phyloP scores from a whole-genome alignment of 2,888 invertebrate species.

The Sesamia inferens region DNA sequence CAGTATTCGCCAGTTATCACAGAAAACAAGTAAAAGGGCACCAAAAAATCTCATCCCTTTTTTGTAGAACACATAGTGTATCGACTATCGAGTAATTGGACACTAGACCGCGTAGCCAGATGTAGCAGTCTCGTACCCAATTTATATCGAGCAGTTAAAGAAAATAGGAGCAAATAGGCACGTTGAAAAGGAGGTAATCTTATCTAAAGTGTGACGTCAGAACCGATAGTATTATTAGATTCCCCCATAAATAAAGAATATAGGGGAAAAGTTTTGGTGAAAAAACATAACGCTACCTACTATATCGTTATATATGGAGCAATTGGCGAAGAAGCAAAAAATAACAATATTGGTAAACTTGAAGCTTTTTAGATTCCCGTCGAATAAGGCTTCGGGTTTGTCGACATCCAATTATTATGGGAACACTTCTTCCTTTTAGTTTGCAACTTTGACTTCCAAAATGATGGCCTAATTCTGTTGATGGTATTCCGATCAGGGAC shows the following conservation, averaged over 20 bases:
- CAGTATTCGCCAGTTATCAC: constrained; percentile 23
- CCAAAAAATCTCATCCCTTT: constrained; percentile 34
- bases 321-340: constrained; percentile 55
- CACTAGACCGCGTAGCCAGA: constrained; percentile 23
- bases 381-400: constrained; percentile 29
- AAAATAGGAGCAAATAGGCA: constrained; percentile 47
- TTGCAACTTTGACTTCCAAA: constrained; percentile 9
- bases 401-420: constrained; percentile 41
- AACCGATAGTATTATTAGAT: constrained; percentile 68
- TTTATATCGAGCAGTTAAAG: constrained; percentile 49
- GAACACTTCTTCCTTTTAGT: constrained; percentile 31
- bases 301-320: constrained; percentile 65
- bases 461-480: constrained; percentile 20
- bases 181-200: constrained; percentile 55
- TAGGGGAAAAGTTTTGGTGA: constrained; percentile 66
- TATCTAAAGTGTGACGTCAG: constrained; percentile 68
- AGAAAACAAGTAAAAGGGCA: constrained; percentile 16
- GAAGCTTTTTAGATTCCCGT: constrained; percentile 31
- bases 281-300: constrained; percentile 59
- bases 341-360: constrained; percentile 49
- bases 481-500: constrained; percentile 35
- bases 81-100: constrained; percentile 52
- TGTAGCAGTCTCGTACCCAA: constrained; percentile 38
- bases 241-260: constrained; percentile 66
- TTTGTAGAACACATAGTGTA: constrained; percentile 34